Evolutionary conservation across 2,888 invertebrate genomes (phyloP).

Genomic region (Heteromyza rotundicornis): DNA sequence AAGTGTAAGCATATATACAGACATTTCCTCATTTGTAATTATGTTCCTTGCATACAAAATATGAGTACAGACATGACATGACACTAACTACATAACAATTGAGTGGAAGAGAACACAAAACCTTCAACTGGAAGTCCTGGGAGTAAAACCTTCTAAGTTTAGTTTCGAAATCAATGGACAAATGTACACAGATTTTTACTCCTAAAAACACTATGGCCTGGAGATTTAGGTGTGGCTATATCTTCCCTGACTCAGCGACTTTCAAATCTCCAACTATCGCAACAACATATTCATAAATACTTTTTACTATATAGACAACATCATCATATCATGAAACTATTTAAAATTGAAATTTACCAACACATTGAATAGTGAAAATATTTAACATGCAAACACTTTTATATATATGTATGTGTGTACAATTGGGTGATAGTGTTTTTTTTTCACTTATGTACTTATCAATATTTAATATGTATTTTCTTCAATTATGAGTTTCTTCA

Average conservation of each 20-base stretch:
- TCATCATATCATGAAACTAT: not conserved
- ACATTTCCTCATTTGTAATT: slow-evolving; percentile 56
- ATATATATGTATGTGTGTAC: no score
- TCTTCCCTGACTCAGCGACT: no score
- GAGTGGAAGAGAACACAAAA: no score
- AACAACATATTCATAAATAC: not conserved
- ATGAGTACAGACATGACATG: slow-evolving; percentile 28
- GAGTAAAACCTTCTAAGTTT: no score
- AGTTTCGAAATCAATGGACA: no score
- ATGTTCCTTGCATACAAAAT: slow-evolving; percentile 48
- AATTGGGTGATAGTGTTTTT: slow-evolving; percentile 1
- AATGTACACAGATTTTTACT: no score
- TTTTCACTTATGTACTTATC: no score
- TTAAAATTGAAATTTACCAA: not conserved
- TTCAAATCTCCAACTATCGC: no score
- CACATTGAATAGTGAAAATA: not conserved
- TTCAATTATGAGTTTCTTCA: not conserved
- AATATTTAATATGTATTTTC: no score
- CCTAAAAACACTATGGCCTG: not conserved
- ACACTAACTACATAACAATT: slow-evolving; percentile 15
- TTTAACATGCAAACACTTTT: not conserved
- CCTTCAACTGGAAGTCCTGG: no score
- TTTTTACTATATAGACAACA: not conserved
- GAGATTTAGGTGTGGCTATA: no score
- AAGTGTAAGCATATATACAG: slow-evolving; percentile 20